Evolutionary conservation across 2,113 vertebrate species (phyloP).

Genomic region (Todiramphus chloris): DNA sequence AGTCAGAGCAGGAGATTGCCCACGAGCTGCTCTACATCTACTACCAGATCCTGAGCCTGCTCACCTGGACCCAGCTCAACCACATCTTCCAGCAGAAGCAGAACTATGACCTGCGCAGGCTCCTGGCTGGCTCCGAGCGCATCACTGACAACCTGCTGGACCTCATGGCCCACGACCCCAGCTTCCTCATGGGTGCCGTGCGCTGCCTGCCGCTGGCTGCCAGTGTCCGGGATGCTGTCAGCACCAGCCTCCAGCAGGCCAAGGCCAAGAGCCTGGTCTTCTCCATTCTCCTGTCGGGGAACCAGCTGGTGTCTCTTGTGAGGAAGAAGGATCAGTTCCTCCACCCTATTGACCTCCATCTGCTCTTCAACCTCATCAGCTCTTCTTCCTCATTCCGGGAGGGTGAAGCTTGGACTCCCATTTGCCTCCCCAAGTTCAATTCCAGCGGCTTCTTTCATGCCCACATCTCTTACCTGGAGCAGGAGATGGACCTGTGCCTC

Average conservation of each 20-base stretch:
- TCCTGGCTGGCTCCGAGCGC: conserved; percentile 93
- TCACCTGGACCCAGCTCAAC: conserved; percentile 94
- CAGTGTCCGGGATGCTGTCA: conserved; percentile 82
- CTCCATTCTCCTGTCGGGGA: conserved; percentile 91
- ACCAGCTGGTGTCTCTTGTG: conserved; percentile 90
- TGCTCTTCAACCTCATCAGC: conserved; percentile 95
- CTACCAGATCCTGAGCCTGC: conserved; percentile 96
- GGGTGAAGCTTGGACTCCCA: conserved; percentile 96
- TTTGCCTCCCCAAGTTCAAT: conserved; percentile 97
- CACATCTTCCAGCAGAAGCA: conserved; percentile 95
- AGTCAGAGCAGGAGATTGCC: conserved; percentile 91
- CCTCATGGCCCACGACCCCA: conserved; percentile 90
- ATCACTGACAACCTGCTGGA: conserved; percentile 92
- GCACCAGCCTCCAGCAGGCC: conserved; percentile 90
- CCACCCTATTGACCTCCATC: conserved; percentile 95
- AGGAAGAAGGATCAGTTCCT: conserved; percentile 95
- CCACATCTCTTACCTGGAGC: conserved; percentile 95
- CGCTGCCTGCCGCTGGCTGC: conserved; percentile 89
- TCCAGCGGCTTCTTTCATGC: conserved; percentile 93
- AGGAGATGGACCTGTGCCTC: conserved; percentile 89
- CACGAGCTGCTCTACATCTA: conserved; percentile 97
- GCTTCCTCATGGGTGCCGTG: conserved; percentile 91
- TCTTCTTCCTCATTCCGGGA: conserved; percentile 94
- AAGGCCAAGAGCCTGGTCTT: conserved; percentile 92
- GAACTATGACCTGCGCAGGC: conserved; percentile 94